Conservation (phyloP, 2,888 invertebrate genomes). For the Encarsia formosa region DNA sequence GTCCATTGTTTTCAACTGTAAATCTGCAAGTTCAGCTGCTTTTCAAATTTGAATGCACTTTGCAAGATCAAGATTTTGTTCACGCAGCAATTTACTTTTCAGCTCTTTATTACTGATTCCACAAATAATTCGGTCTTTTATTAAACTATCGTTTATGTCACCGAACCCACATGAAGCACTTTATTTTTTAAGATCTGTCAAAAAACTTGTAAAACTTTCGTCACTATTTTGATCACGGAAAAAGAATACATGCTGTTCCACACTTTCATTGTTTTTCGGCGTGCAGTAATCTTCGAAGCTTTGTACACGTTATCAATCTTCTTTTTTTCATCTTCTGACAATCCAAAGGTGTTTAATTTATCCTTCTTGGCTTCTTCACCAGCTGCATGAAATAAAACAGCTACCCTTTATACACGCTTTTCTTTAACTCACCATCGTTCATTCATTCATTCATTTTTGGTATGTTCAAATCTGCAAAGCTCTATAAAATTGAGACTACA, state of each 20-base stretch:
- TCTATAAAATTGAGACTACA: too few species aligned
- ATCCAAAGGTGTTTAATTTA: constrained; percentile 31
- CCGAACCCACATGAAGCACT: constrained; percentile 32
- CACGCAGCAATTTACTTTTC: constrained; percentile 30
- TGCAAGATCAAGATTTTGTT: constrained; percentile 26
- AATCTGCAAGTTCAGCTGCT: constrained; percentile 29
- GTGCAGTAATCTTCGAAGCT: constrained; percentile 27
- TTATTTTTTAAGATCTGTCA: constrained; percentile 31
- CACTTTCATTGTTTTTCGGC: constrained; percentile 27
- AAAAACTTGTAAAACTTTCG: constrained; percentile 29
- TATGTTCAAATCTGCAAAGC: too few species aligned
- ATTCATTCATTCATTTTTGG: too few species aligned
- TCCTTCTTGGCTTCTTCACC: constrained; percentile 34
- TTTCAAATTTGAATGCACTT: constrained; percentile 27
- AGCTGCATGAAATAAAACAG: constrained; percentile 33
- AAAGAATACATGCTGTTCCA: constrained; percentile 32
- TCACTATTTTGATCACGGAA: constrained; percentile 20
- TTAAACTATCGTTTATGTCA: constrained; percentile 28
- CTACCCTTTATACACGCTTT: too few species aligned
- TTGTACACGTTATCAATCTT: constrained; percentile 22
- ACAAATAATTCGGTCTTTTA: constrained; percentile 30
- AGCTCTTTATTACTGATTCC: constrained; percentile 27
- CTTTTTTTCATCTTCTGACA: constrained; percentile 28
- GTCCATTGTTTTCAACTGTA: constrained; percentile 20
- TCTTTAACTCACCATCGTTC: too few species aligned